These are phyloP conservation scores for Aplysia californica DNA, from an alignment of 1,140 invertebrate genomes.

Conservation along the genomic window DNA sequence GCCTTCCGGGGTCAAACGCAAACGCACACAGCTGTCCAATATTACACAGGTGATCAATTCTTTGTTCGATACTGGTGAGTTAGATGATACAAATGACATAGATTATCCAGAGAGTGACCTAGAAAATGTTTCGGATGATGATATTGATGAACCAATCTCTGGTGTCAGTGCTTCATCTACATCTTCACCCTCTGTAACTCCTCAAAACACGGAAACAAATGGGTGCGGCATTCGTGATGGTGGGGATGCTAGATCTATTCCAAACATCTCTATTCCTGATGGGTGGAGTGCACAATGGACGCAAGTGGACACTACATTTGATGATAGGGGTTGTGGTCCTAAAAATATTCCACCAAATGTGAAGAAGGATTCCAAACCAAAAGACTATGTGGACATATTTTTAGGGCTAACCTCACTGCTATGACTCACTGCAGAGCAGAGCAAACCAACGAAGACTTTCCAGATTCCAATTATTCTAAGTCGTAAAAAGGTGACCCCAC, in stretches of 20 bases:
- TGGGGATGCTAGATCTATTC: neutral
- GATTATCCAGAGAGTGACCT: neutral
- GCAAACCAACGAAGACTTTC: neutral
- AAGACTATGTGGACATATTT: neutral
- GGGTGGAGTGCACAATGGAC: neutral
- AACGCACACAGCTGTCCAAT: neutral
- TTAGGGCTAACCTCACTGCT: neutral
- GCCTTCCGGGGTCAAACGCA: neutral
- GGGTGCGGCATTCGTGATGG: neutral
- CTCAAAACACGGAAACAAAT: too few relatives aligned
- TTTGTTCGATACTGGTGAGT: neutral
- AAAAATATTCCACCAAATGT: neutral
- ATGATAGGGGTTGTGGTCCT: neutral
- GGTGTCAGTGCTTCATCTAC: neutral
- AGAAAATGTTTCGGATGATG: neutral
- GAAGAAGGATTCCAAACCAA: too few relatives aligned
- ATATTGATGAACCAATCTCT: neutral
- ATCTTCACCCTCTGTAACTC: neutral
- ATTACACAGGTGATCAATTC: neutral
- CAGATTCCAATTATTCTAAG: neutral
- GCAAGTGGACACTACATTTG: neutral
- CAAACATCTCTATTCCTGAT: neutral
- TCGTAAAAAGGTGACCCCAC: neutral
- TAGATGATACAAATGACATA: neutral
- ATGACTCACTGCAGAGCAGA: neutral